Evolutionary conservation across 1,140 invertebrate species (phyloP), one percentile per base, ranked within the genome.

Genomic region (Zaprionus tsacasi): DNA sequence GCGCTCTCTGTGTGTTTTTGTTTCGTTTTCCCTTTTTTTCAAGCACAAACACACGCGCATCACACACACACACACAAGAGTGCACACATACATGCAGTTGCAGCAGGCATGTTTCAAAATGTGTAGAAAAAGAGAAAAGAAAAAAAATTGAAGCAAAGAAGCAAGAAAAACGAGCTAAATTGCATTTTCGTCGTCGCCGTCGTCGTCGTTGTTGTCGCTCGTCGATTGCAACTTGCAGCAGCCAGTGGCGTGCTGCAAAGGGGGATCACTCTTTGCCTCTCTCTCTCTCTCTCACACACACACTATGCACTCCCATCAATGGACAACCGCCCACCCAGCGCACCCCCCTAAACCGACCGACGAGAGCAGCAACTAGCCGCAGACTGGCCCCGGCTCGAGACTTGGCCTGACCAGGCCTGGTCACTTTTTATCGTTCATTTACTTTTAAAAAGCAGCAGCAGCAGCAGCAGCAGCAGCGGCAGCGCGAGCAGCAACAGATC

Each of bases 21-120:
- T 85, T 89, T 90, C 74, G 77, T 91, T 91, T 91, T 91, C 88
- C 80, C 88, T 81, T 91, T 91, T 90, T 89, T 87, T 90, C 75
- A 81, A 75, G 63, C 66, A 70, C 74, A 60, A 43, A 63, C 69
- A 70, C 60, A 86, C 36, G 65, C 63, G 27, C 27, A 30, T 61
- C 33, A 60, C 17, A 73, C 7, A 25, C 50, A 61, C 8, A 36
- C n/a, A 64, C 60, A 70, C 48, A 30, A 1, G 21, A 21, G 21
- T 21, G 21, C 21, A 21, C 21, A 78, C 63, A 67, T 54, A 64
- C 55, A 69, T 48, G 64, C 65, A 68, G 70, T 69, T 70, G 66
- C 66, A 75, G 68, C 60, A 70, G 55, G 55, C 67, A 75, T 82
- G 76, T 82, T 75, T 78, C 67, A 63, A 81, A 72, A 73, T 76